phyloP scores from a whole-genome alignment of 2,113 vertebrate genomes.

The Phrynosoma platyrhinos region DNA sequence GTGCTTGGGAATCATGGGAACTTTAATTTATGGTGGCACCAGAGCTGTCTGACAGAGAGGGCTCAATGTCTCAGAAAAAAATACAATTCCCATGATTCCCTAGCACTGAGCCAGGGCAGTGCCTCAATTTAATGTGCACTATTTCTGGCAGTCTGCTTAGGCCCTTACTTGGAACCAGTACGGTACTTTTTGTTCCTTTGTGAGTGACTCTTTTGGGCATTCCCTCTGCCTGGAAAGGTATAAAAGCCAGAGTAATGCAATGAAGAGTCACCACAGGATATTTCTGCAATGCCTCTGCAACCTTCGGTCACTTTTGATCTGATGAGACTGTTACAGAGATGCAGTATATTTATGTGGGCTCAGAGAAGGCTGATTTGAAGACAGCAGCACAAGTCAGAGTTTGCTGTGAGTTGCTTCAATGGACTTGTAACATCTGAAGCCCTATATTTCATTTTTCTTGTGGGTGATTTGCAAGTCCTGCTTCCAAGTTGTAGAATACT shows the following conservation, averaged over 20 bases:
- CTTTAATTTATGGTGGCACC: no score
- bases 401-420: neutral
- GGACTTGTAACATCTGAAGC: neutral
- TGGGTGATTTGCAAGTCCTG: neutral
- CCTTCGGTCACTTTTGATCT: neutral
- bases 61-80: no score
- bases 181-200: neutral
- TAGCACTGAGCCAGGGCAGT: no score
- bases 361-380: no score
- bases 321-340: neutral
- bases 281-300: neutral
- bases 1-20: no score
- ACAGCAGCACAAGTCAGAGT: neutral
- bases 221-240: neutral
- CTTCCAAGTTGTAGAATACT: neutral
- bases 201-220: neutral
- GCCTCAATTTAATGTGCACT: no score
- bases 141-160: no score
- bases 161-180: no score
- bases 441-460: neutral
- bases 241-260: neutral
- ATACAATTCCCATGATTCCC: no score
- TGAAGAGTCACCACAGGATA: neutral
- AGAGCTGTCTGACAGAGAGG: no score
- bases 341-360: neutral